Evolutionary conservation across 2,888 invertebrate species (phyloP), one percentile per base, ranked within the genome.

Genomic region (Erebia palarica): DNA sequence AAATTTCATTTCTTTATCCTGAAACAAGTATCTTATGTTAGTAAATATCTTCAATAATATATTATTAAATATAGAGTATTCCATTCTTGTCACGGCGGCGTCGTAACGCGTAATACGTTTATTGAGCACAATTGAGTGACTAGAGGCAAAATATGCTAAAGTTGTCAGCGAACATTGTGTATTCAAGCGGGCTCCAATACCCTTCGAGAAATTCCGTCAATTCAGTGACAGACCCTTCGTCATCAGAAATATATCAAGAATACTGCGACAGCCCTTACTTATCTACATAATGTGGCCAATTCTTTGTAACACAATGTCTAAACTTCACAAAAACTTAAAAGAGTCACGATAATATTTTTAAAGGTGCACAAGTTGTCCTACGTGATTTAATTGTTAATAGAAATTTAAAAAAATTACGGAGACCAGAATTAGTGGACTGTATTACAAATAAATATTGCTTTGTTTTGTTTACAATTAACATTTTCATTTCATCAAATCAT

Each of bases 81-180:
- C 47, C 3, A 67, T 67, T 58, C 67, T 49, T 16, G 59, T 58
- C 59, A 67, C 67, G 66, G 65, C 11, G 11, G 10, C 66, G 18
- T 49, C 21, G 57, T 66, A 58, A 59, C 57, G 65, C 66, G 47
- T 67, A 67, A 58, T 67, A 67, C 47, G 49, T 67, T 67, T 67
- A 67, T 72, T 66, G 65, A 72, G 67, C 69, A 67, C 66, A 72
- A 72, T 72, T 72, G 72, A 69, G 66, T 65, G 66, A 57, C 69
- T 66, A 67, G 72, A 67, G 63, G 67, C 36, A 63, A 66, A 66
- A 72, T 69, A 72, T 72, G 69, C 66, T 69, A 72, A 69, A 66
- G 64, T 63, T 58, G 69, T 72, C 63, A 67, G 49, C 21, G 47
- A 27, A 42, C 72, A 69, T 72, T 69, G 60, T 66, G 72, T 72